Base-by-base conservation (phyloP, 2,113 vertebrate species). In the Microtus ochrogaster region DNA sequence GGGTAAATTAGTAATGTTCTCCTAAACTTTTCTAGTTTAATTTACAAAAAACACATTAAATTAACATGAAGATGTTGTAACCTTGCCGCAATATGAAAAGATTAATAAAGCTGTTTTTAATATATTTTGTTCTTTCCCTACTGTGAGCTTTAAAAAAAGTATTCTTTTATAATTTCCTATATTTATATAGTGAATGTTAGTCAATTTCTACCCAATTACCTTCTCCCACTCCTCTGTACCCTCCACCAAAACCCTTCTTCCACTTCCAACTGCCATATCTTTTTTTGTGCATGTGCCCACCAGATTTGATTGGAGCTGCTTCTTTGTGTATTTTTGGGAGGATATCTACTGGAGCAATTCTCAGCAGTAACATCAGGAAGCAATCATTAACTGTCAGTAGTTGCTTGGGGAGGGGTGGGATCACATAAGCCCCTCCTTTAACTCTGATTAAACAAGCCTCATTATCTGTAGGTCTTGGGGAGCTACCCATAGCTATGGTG, bases 11-110 rank as follows among this genome's bases (percentile, higher is more conserved):
- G 70, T 22, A 77, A 19, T 55, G 17, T 83, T 89, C 41, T 65
- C 61, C 8, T 77, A 41, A 86, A 41, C 5, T 11, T 90, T 89
- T 78, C 65, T 58, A 49, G 26, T 55, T 88, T 96, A 74, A 24
- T 52, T 86, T 85, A 83, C 61, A 13, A 88, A 78, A 94, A 88
- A 52, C 85, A 47, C 73, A 90, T 70, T 87, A 88, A 88, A 36
- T 70, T 78, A 85, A 66, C 83, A 85, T 66, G 41, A 85, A 85
- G 4, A 47, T 10, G 12, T n/a, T 89, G 36, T 55, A 76, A 88
- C 77, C 7, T 81, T 36, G 79, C 84, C 14, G 47, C 78, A 93
- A 66, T 72, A 83, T 87, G 36, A 91, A 95, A 55, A 63, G 12
- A 28, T 41, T 81, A 85, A 21, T 85, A 4, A 22, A 44, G 9